These are phyloP conservation scores for Ips nitidus DNA, from an alignment of 1,140 invertebrate species.

Conservation along the genomic window DNA sequence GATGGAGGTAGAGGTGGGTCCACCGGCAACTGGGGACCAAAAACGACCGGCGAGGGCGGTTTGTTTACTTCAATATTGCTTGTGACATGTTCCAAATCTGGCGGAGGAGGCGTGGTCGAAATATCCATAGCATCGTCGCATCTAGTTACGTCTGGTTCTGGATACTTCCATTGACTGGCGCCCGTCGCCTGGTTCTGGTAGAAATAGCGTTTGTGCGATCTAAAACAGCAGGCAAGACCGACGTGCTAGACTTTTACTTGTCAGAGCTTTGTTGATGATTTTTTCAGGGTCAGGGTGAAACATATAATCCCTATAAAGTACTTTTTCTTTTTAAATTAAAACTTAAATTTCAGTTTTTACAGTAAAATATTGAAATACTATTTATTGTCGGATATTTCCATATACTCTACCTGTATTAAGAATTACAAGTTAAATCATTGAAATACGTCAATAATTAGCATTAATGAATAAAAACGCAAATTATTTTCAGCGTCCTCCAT, in stretches of 20 bases:
- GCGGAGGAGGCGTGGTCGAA: constrained; percentile 59
- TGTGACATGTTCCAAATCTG: constrained; percentile 5
- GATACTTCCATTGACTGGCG: constrained; percentile 69
- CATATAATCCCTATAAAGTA: too few species aligned
- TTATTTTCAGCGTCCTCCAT: too few species aligned
- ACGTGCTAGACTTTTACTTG: neutral
- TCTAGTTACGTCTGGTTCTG: constrained; percentile 57
- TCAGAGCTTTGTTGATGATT: neutral
- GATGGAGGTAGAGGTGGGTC: constrained; percentile 48
- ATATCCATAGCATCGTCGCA: constrained; percentile 65
- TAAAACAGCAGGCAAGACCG: constrained; percentile 58
- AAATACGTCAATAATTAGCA: too few species aligned
- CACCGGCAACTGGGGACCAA: constrained; percentile 34
- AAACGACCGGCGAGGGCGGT: constrained; percentile 8
- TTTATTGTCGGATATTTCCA: too few species aligned
- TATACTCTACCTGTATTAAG: too few species aligned
- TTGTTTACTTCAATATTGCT: neutral
- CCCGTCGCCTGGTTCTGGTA: constrained; percentile 63
- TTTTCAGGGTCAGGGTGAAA: too few species aligned
- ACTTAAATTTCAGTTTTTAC: too few species aligned
- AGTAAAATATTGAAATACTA: too few species aligned
- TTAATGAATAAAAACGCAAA: too few species aligned
- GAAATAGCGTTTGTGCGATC: constrained; percentile 69
- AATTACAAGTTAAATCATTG: too few species aligned
- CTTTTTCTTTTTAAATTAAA: too few species aligned